phyloP scores from a whole-genome alignment of 2,113 vertebrate genomes.

The Corythornis madagascariensis region DNA sequence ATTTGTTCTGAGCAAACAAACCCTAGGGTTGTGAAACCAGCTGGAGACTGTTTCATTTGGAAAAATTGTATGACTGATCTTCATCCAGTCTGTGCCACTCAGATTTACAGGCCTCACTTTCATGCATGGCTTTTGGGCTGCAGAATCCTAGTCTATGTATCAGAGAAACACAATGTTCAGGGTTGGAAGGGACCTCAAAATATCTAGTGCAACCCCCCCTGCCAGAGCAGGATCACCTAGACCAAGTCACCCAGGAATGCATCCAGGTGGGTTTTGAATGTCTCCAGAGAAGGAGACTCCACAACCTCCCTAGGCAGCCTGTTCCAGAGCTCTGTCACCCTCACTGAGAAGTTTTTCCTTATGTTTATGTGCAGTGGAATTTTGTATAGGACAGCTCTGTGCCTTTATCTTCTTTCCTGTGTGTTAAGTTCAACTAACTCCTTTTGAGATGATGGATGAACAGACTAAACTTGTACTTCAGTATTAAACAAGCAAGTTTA shows the following conservation, averaged over 20 bases:
- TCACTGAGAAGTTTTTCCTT: too few species aligned
- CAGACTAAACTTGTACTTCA: not conserved
- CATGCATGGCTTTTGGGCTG: not conserved
- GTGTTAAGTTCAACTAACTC: not conserved
- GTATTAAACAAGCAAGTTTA: not conserved
- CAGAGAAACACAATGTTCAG: too few species aligned
- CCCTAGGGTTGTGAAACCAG: not conserved
- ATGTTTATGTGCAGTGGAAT: not conserved
- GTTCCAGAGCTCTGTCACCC: too few species aligned
- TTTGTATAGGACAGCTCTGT: not conserved
- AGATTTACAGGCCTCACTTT: not conserved
- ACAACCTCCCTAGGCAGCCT: too few species aligned
- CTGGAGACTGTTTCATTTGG: not conserved
- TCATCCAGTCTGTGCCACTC: not conserved
- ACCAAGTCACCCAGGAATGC: too few species aligned
- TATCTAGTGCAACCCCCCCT: too few species aligned
- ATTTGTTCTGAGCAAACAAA: not conserved
- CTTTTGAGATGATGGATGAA: not conserved
- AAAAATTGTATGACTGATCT: not conserved
- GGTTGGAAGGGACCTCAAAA: too few species aligned
- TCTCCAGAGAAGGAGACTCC: too few species aligned
- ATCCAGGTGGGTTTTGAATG: too few species aligned
- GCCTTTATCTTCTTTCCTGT: not conserved
- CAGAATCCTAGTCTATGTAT: not conserved
- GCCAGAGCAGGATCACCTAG: too few species aligned